Base-by-base conservation (phyloP, 2,888 invertebrate genomes). In the Thecophora atra region DNA sequence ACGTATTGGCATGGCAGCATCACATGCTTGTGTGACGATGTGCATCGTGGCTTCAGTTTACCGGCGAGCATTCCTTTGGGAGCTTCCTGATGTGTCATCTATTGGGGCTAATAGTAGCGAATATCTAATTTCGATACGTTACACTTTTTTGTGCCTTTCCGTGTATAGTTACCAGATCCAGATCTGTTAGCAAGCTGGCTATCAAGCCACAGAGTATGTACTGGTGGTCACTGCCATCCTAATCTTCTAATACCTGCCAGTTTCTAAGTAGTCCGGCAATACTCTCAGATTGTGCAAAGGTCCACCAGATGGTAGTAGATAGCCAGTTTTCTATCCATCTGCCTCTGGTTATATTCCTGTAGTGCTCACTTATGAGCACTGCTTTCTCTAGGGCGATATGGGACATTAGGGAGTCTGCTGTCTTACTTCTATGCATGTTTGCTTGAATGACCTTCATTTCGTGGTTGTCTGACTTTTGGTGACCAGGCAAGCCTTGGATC, bases 171-270 rank as follows among this genome's bases (percentile, higher is more conserved):
- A 8, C 5, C 4, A 30, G 30, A 30, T 8, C 8, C 3, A 21
- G 7, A 8, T 54, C 54, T 54, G n/a, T 11, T 3, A n/a, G 17
- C 4, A 19, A 7, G 19, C 3, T 21, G n/a, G n/a, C n/a, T n/a
- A n/a, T n/a, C n/a, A 17, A 4, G 21, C 21, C 8, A n/a, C 6
- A 54, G 5, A 2, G 21, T 5, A 54, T 54, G 21, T 54, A 54
- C 8, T 54, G 54, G 3, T 72, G 72, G 47, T 75, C 73, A 54
- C 74, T 72, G 5, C 51, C 75, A 19, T 28, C 72, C 28, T 76
- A 72, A 17, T 60, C 70, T 6, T 74, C 71, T 17, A 72, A 69
- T n/a, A 73, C 71, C 19, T 21, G 60, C 68, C 75, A 75, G 24
- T 73, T 51, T 5, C 28, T 42, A 2, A 73, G 51, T 54, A 47